Evolutionary conservation across 1,140 invertebrate species (phyloP).

Genomic region (Tetragonula clypearis): DNA sequence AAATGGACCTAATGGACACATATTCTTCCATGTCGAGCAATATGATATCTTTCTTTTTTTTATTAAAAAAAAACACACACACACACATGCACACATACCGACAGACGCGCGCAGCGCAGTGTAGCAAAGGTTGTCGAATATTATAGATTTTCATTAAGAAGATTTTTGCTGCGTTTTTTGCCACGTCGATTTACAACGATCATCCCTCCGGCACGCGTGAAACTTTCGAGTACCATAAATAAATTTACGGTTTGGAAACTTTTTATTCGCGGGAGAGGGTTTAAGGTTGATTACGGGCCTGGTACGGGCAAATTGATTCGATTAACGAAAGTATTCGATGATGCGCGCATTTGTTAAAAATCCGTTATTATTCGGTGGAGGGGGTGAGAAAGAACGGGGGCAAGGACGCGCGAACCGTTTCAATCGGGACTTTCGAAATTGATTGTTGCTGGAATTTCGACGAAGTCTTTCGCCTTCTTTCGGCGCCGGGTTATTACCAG

Average conservation of each 20-base stretch:
- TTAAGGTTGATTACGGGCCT: conserved; percentile 2
- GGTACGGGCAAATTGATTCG: background rate
- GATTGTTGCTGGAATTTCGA: background rate
- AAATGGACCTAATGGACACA: too few species aligned
- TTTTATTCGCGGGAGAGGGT: background rate
- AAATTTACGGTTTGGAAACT: background rate
- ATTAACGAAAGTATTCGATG: background rate
- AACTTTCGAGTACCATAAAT: background rate
- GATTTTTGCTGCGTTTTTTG: conserved; percentile 4
- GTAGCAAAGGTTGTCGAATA: background rate
- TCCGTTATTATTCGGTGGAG: background rate
- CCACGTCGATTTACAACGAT: background rate
- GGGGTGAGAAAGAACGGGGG: background rate
- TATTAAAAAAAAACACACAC: too few species aligned
- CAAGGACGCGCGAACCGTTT: background rate
- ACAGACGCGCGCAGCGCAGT: background rate
- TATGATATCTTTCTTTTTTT: too few species aligned
- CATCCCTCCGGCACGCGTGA: background rate
- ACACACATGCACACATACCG: background rate
- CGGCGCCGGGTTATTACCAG: too few species aligned
- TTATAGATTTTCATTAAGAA: conserved; percentile 41
- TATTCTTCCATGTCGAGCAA: too few species aligned
- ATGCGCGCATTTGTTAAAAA: background rate
- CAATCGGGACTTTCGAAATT: background rate
- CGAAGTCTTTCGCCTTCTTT: too few species aligned